Evolutionary conservation across 2,797 vertebrate species (phyloP), one percentile per base, ranked within the genome.

Genomic region (Pipistrellus nathusii): DNA sequence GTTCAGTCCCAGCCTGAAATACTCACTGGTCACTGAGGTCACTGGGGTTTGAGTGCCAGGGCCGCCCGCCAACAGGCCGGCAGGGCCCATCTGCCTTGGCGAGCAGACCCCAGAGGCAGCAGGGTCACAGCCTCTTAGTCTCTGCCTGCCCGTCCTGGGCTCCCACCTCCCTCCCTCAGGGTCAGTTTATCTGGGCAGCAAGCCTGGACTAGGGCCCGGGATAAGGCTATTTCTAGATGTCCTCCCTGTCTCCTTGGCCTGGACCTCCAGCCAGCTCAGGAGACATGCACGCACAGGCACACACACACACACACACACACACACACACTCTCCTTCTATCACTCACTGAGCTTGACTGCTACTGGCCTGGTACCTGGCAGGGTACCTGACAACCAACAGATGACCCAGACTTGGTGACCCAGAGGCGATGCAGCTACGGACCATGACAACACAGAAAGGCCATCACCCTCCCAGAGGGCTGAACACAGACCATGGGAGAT

Each of bases 141-240:
- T 81, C 71, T 1, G 18, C 51, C 18, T 1, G 2, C n/a, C 55
- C 46, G 25, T n/a, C 23, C 59, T 51, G 51, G 68, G 66, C 71
- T 38, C n/a, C 9, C 0, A 7, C 8, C 41, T 62, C 41, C 57
- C 59, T 86, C 51, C 20, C 38, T 23, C 32, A 48, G 75, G 35
- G 48, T 75, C 69, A 23, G 81, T 78, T 81, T 66, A 27, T 94
- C 84, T 95, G 93, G 94, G 94, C 88, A 93, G 20, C 51, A 78
- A 77, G 81, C 84, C 95, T 85, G 62, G 51, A 51, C 76, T 82
- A 51, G 72, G 41, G 12, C 81, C 20, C 8, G 5, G 8, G 41
- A 48, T 21, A 38, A 59, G 51, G 80, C 91, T 96, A 85, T 97
- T 96, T 96, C 89, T 96, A 93, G 77, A 93, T 78, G 66, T 86